Percentiles rank a stretch among this genome's conserved stretches.
phyloP scores from a whole-genome alignment of 64 coral and sea anemone species.

The Porites lutea region DNA sequence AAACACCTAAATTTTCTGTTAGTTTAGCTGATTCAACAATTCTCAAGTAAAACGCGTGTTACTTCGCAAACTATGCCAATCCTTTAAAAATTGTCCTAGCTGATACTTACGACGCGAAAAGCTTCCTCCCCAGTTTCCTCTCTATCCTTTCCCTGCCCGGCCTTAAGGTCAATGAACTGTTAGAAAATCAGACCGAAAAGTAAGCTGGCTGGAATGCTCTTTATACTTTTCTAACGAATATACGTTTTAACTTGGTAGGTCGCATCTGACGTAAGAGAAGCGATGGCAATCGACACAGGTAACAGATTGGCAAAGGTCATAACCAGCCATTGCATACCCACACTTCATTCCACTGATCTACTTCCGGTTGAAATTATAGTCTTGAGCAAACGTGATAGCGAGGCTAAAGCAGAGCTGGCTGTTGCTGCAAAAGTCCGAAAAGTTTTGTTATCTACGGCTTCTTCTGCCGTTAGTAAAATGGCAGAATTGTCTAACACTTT shows the following conservation, averaged over 20 bases:
- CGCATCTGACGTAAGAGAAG: background rate
- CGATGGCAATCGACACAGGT: constrained; percentile 1
- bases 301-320: constrained; percentile 8
- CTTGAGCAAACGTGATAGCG: background rate
- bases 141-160: background rate
- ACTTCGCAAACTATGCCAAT: too few relatives aligned
- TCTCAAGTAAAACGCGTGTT: background rate
- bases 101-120: background rate
- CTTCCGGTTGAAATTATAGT: constrained; percentile 1
- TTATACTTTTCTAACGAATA: constrained; percentile 16
- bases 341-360: background rate
- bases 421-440: too few relatives aligned
- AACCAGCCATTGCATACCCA: background rate
- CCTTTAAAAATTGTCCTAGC: too few relatives aligned
- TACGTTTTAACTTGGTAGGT: constrained; percentile 9
- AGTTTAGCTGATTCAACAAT: background rate
- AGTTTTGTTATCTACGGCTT: background rate
- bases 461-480: constrained; percentile 15
- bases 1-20: background rate
- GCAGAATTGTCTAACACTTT: constrained; percentile 5
- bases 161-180: background rate
- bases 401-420: background rate
- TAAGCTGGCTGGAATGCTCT: background rate
- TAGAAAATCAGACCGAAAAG: background rate
- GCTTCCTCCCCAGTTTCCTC: constrained; percentile 6